Conservation (phyloP, 2,797 vertebrate species). For the Notoglanidium macrostoma region DNA sequence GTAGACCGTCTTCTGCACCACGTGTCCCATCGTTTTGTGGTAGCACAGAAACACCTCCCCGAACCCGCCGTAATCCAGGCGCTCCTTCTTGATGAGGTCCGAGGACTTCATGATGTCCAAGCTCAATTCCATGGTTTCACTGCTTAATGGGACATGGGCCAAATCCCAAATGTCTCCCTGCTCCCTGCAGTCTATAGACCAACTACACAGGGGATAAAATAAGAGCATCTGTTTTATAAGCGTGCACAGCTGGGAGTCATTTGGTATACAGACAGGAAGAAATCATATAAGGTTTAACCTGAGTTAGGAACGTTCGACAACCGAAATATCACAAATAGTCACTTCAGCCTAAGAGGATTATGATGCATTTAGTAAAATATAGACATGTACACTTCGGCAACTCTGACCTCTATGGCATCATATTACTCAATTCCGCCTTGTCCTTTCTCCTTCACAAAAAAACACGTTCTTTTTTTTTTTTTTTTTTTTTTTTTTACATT, state of each 20-base stretch:
- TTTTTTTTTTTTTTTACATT: background rate
- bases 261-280: background rate
- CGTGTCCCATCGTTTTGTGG: conserved; percentile 84
- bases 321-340: background rate
- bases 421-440: background rate
- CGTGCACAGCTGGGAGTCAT: background rate
- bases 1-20: conserved; percentile 91
- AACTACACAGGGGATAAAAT: background rate
- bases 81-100: conserved; percentile 78
- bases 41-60: conserved; percentile 88
- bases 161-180: background rate
- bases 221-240: background rate
- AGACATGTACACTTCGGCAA: background rate
- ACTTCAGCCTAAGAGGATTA: background rate
- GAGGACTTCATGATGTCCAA: conserved; percentile 77
- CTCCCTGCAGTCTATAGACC: background rate
- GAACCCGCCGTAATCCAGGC: conserved; percentile 87
- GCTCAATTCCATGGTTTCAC: conserved; percentile 74
- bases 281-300: background rate
- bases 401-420: background rate
- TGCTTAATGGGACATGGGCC: background rate
- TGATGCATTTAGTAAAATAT: no score
- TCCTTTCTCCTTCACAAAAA: background rate
- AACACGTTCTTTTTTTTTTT: no score
- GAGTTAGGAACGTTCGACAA: background rate